Conservation (phyloP, 2,797 vertebrate species). For the Fistularia tabacaria region DNA sequence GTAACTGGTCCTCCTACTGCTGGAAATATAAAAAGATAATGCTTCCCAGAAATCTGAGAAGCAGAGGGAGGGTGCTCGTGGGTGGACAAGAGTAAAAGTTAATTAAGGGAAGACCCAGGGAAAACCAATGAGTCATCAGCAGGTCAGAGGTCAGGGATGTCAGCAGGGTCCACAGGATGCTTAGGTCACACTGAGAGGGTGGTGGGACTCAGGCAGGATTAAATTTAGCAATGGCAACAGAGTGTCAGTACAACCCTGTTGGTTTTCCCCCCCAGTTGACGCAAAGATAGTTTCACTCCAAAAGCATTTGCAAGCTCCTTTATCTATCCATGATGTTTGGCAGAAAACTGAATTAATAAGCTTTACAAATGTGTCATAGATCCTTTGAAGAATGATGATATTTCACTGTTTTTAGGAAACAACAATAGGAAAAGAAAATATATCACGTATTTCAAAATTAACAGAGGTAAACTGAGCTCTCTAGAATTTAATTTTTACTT, state of each 20-base stretch:
- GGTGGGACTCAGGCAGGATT: constrained; percentile 14
- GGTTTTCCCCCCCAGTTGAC: constrained; percentile 5
- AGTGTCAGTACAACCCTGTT: constrained; percentile 17
- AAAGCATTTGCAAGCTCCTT: constrained; percentile 4
- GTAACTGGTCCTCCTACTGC: too few species aligned
- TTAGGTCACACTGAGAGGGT: constrained; percentile 28
- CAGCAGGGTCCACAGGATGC: constrained; percentile 38
- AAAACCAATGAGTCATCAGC: constrained; percentile 55
- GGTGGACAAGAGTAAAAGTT: constrained; percentile 32
- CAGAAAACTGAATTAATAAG: constrained; percentile 26
- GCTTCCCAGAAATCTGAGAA: constrained; percentile 52
- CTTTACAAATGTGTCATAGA: constrained; percentile 29
- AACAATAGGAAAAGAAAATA: constrained; percentile 11
- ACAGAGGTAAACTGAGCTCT: too few species aligned
- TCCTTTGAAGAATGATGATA: constrained; percentile 12
- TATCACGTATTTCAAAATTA: too few species aligned
- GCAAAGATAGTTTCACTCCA: constrained; percentile 9
- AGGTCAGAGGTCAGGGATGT: constrained; percentile 43
- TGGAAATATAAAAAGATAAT: constrained; percentile 9
- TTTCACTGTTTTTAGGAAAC: constrained; percentile 15
- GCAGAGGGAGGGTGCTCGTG: constrained; percentile 31
- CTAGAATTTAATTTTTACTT: too few species aligned
- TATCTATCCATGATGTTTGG: constrained; percentile 14
- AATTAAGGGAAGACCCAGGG: constrained; percentile 27
- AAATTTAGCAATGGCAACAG: constrained; percentile 51